Evolutionary conservation across 2,797 vertebrate genomes (phyloP).

Genomic region (Catostomus latipinnis): DNA sequence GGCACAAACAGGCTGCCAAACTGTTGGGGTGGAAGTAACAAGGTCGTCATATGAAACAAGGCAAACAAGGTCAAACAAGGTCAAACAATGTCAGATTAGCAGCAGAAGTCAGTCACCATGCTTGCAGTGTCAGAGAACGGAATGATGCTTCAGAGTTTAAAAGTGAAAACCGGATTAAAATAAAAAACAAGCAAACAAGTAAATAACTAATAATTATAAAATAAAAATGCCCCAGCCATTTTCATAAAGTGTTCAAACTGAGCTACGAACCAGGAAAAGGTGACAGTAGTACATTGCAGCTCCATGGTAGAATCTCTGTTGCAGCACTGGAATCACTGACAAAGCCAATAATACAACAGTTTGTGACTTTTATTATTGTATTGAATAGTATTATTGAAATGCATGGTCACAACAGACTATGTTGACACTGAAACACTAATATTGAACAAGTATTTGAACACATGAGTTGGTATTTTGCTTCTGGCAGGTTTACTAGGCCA

Average conservation of each 20-base stretch:
- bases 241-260: neutral
- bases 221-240: neutral
- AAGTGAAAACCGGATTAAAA: neutral
- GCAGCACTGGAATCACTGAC: neutral
- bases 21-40: conserved; percentile 65
- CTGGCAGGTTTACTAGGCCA: conserved; percentile 4
- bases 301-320: neutral
- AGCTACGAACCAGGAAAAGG: neutral
- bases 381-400: conserved; percentile 30
- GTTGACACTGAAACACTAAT: conserved; percentile 25
- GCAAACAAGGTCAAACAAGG: conserved; percentile 74
- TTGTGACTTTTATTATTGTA: conserved; percentile 22
- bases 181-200: neutral
- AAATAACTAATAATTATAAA: too few relatives aligned
- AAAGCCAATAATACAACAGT: conserved; percentile 9
- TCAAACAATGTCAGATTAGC: conserved; percentile 70
- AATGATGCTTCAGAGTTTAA: neutral
- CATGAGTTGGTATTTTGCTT: conserved; percentile 33
- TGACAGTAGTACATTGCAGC: neutral
- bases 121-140: conserved; percentile 1
- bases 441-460: conserved; percentile 24
- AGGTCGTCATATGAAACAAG: conserved; percentile 20
- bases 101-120: conserved; percentile 42
- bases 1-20: conserved; percentile 52
- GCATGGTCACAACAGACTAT: conserved; percentile 25